These are phyloP conservation scores for Cyclina sinensis DNA, from an alignment of 1,140 invertebrate species.

Conservation along the genomic window DNA sequence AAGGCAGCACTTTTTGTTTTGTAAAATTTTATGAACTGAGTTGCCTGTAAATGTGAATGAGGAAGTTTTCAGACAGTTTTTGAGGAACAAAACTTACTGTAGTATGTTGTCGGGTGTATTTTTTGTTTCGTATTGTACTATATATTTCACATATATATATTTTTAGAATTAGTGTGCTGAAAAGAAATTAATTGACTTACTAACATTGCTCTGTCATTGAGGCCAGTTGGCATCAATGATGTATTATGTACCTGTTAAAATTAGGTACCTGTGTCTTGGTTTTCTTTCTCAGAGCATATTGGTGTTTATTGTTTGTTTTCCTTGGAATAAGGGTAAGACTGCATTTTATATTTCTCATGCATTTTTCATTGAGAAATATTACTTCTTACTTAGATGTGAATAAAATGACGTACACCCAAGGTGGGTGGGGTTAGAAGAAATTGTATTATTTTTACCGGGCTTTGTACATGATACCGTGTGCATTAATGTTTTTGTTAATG, in stretches of 20 bases:
- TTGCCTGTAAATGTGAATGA: neutral
- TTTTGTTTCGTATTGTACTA: conserved; percentile 48
- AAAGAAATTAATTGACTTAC: neutral
- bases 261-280: neutral
- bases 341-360: conserved; percentile 10
- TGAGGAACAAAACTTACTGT: neutral
- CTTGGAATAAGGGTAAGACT: neutral
- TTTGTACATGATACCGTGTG: conserved; percentile 15
- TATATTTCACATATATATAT: conserved; percentile 34
- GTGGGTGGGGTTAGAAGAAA: neutral
- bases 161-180: conserved; percentile 30
- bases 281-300: neutral
- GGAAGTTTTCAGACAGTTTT: neutral
- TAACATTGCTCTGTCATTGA: neutral
- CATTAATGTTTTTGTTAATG: neutral
- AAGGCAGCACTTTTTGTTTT: no score
- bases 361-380: conserved; percentile 11
- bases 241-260: neutral
- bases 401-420: neutral
- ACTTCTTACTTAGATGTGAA: neutral
- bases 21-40: no score
- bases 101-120: conserved; percentile 38
- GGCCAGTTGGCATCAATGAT: neutral
- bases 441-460: conserved; percentile 21
- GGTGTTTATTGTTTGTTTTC: neutral